Conservation (phyloP, 2,888 invertebrate genomes). For the Drosophila colorata region DNA sequence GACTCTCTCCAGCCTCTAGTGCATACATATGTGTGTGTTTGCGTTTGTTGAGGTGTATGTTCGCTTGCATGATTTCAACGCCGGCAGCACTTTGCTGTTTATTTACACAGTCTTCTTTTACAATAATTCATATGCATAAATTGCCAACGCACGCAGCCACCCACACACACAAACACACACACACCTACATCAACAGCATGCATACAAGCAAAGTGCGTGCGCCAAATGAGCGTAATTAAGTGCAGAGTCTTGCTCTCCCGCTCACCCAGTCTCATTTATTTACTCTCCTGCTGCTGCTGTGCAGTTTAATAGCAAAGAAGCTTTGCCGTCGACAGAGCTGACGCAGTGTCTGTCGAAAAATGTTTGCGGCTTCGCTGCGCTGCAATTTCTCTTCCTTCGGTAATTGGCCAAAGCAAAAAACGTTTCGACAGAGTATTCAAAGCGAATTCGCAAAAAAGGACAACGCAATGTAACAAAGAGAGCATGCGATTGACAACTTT, state of each 20-base stretch:
- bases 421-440: neutral
- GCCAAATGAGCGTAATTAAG: constrained; percentile 64
- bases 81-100: constrained; percentile 79
- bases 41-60: constrained; percentile 68
- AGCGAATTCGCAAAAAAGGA: neutral
- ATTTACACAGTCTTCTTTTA: constrained; percentile 77
- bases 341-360: constrained; percentile 15
- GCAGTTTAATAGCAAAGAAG: constrained; percentile 9
- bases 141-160: constrained; percentile 56
- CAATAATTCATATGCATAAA: constrained; percentile 75
- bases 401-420: neutral
- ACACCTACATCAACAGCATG: constrained; percentile 11
- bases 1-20: constrained; percentile 13
- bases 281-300: constrained; percentile 3
- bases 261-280: constrained; percentile 7
- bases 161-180: constrained; percentile 28
- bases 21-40: neutral
- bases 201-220: constrained; percentile 53
- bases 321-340: constrained; percentile 11
- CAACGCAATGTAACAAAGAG: too few relatives aligned
- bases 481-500: too few relatives aligned
- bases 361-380: constrained; percentile 28
- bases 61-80: constrained; percentile 72
- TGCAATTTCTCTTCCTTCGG: constrained; percentile 5
- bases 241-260: constrained; percentile 40